A percentile compares a stretch with the other conserved stretches of the same genome.
Evolutionary conservation across 2,888 invertebrate species (phyloP).

Genomic region (Dinocampus coccinellae): DNA sequence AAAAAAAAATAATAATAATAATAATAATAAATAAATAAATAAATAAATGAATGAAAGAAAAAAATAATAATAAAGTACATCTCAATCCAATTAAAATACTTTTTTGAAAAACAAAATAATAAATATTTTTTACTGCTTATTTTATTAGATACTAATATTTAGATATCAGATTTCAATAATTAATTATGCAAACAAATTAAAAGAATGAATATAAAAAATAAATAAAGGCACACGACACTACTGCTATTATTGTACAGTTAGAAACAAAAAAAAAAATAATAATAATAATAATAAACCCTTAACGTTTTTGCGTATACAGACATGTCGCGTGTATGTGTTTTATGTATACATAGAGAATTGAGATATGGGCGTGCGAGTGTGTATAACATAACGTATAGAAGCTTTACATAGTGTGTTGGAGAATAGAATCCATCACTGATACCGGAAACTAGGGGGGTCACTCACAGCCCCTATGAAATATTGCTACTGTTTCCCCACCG

Average conservation of each 20-base stretch:
- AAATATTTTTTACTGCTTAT: too few species aligned
- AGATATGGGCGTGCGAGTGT: constrained; percentile 1
- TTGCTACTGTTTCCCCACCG: constrained; percentile 22
- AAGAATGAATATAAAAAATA: constrained; percentile 38
- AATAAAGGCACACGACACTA: constrained; percentile 48
- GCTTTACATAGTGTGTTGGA: constrained; percentile 33
- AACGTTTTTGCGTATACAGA: too few species aligned
- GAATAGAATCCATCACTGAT: constrained; percentile 51
- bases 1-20: too few species aligned
- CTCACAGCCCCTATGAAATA: constrained; percentile 48
- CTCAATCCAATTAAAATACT: too few species aligned
- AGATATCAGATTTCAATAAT: too few species aligned
- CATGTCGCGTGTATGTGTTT: constrained; percentile 27
- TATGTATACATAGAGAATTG: constrained; percentile 34
- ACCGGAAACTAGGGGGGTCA: constrained; percentile 60
- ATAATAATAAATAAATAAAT: too few species aligned
- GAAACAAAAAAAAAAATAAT: too few species aligned
- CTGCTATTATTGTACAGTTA: constrained; percentile 23
- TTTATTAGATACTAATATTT: too few species aligned
- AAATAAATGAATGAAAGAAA: background rate
- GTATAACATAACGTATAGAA: constrained; percentile 39
- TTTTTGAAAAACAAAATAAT: too few species aligned
- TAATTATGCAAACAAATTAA: too few species aligned
- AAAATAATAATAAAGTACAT: background rate
- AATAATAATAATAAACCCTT: constrained; percentile 8